Base-by-base conservation (phyloP, 2,888 invertebrate species). In the Drosophila meridiana region DNA sequence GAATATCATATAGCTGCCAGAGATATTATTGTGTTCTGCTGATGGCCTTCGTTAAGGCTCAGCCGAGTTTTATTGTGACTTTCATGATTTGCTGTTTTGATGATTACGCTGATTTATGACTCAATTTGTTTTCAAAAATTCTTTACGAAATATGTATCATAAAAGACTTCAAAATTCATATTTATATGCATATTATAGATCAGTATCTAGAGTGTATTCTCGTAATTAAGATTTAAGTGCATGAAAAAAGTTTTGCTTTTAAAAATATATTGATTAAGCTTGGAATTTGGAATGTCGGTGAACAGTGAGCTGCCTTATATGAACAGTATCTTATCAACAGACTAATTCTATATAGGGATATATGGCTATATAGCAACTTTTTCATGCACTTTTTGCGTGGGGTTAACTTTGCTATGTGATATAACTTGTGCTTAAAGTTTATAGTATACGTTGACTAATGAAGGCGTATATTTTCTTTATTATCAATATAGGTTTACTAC, bases 11-110 rank as follows among this genome's bases (percentile, higher is more conserved):
- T 56, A 26, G 5, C 55, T 34, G 45, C 20, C 53, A 64, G 13
- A 43, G 14, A 7, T 14, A 63, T 45, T 47, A 64, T 43, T 57
- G 20, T 20, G 40, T n/a, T 40, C 3, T 3, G n/a, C 55, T 43
- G 32, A 30, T 36, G 58, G 20, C 58, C 58, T 58, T 45, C 26
- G 14, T 0, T 6, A 9, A 45, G 14, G 7, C 9, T 34, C 34
- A 38, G 8, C 20, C 13, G 32, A 14, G 20, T 48, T 40, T 40
- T 8, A 30, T 59, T 30, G 9, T 30, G n/a, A 56, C 28, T 68
- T 42, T 14, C 3, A 36, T 32, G 13, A 43, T 56, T 36, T 56
- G 14, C 8, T 48, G 30, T 42, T 50, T 30, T 28, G 30, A 20
- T 43, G 43, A 36, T 20, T 30, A 1, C 13, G 13, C n/a, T 43